Percentiles rank a stretch among this genome's conserved stretches.
phyloP scores from a whole-genome alignment of 2,797 vertebrate genomes.

The Serranus cabrilla region DNA sequence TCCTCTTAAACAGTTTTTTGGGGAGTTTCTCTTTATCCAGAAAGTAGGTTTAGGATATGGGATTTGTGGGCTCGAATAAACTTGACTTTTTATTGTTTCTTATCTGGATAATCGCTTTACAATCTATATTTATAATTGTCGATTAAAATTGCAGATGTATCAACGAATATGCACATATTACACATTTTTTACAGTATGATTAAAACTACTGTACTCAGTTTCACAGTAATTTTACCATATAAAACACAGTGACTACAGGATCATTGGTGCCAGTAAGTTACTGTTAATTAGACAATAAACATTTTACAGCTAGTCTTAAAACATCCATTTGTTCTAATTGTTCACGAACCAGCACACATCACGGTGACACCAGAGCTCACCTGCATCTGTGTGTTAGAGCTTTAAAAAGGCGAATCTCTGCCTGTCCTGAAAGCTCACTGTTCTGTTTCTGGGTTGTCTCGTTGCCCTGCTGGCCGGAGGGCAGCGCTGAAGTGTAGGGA shows the following conservation, averaged over 20 bases:
- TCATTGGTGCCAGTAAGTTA: too few relatives aligned
- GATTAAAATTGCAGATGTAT: too few relatives aligned
- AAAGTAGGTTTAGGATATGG: neutral
- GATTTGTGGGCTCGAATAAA: neutral
- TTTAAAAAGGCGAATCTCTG: neutral
- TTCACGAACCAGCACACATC: neutral
- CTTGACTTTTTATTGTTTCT: too few relatives aligned
- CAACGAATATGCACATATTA: too few relatives aligned
- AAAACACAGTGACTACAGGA: too few relatives aligned
- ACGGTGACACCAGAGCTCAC: neutral
- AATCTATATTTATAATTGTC: too few relatives aligned
- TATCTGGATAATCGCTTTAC: too few relatives aligned
- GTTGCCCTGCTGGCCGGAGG: slow-evolving; percentile 49
- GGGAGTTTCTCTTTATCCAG: slow-evolving; percentile 1
- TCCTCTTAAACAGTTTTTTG: neutral
- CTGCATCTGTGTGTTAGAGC: neutral
- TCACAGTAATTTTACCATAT: too few relatives aligned
- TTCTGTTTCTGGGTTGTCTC: slow-evolving; percentile 42
- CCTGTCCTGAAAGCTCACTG: slow-evolving; percentile 23
- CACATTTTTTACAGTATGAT: too few relatives aligned
- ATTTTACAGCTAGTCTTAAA: neutral
- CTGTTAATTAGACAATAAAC: too few relatives aligned
- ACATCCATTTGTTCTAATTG: neutral
- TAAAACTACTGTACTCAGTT: too few relatives aligned
- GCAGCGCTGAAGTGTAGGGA: slow-evolving; percentile 41